These are phyloP conservation scores for Tetragnatha versicolor DNA, from an alignment of 1,140 invertebrate genomes.

Conservation along the genomic window DNA sequence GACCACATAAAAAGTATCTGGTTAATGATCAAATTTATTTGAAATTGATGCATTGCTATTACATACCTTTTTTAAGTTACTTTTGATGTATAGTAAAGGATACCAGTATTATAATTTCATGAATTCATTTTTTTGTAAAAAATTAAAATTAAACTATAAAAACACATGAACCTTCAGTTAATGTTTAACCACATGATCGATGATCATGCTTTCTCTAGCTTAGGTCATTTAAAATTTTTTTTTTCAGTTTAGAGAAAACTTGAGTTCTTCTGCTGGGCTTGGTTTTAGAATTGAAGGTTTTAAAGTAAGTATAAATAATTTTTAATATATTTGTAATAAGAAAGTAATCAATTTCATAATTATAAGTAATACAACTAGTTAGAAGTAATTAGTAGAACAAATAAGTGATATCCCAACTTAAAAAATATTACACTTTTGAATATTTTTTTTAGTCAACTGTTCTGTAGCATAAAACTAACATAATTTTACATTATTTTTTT, in stretches of 20 bases:
- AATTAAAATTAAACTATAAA: too few species aligned
- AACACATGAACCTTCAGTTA: too few species aligned
- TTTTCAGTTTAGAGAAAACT: slow-evolving; percentile 79
- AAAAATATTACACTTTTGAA: background rate
- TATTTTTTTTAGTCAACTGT: background rate
- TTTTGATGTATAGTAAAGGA: too few species aligned
- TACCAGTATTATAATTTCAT: too few species aligned
- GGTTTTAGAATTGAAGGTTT: slow-evolving; percentile 97
- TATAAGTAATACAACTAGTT: background rate
- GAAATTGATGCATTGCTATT: too few species aligned
- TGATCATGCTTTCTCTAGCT: too few species aligned
- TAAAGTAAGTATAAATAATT: slow-evolving; percentile 69
- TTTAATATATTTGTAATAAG: background rate
- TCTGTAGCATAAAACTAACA: background rate
- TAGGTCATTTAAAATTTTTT: too few species aligned
- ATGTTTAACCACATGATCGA: too few species aligned
- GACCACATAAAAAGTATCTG: too few species aligned
- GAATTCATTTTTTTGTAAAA: too few species aligned
- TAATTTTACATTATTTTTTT: slow-evolving; percentile 55
- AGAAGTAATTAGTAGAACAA: background rate
- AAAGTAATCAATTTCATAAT: background rate
- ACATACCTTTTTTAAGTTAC: too few species aligned
- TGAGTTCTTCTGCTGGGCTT: slow-evolving; percentile 89
- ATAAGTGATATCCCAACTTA: background rate
- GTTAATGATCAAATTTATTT: too few species aligned